Base-by-base conservation (phyloP, 2,888 invertebrate genomes). In the Phymatocera aterrima region DNA sequence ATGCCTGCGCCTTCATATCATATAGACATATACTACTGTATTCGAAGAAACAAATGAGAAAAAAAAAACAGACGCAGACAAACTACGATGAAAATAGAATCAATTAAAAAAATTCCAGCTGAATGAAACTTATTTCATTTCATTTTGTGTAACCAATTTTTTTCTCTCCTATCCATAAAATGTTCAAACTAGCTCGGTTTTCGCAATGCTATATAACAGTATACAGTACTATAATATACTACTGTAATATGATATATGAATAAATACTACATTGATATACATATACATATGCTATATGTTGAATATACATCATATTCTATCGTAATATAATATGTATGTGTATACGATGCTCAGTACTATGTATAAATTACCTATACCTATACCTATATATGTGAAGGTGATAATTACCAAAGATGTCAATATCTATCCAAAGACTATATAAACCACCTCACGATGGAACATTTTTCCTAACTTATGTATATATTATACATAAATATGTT, bases 371-470 rank as follows among this genome's bases (percentile, higher is more conserved):
- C 24, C 24, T 64, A 64, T 21, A 46, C 15, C 15, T 37, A 15
- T 64, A 64, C 28, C n/a, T 34, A 1, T 64, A 28, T 64, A 57
- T 57, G 3, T 57, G 24, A 12, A 57, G 15, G 64, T 40, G 18
- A 54, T 40, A 8, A 75, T 83, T 84, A 84, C 87, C 87, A 87
- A 87, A 87, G 87, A 87, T 82, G 83, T 84, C 83, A 80, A 74
- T 81, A 82, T 83, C 82, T 80, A 86, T 83, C 87, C 87, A 87
- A 87, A 87, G 87, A 87, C 80, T 80, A n/a, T n/a, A n/a, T n/a
- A 79, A 80, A 75, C 75, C 64, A 80, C 60, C 77, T 77, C 77
- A 65, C 74, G 65, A 68, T 34, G n/a, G n/a, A 74, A 46, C 28
- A 82, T 77, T 68, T 82, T 51, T 82, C 82, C 75, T 82, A 75